Conservation (phyloP, 2,888 invertebrate genomes). For the Cecidostiba fungosa region DNA sequence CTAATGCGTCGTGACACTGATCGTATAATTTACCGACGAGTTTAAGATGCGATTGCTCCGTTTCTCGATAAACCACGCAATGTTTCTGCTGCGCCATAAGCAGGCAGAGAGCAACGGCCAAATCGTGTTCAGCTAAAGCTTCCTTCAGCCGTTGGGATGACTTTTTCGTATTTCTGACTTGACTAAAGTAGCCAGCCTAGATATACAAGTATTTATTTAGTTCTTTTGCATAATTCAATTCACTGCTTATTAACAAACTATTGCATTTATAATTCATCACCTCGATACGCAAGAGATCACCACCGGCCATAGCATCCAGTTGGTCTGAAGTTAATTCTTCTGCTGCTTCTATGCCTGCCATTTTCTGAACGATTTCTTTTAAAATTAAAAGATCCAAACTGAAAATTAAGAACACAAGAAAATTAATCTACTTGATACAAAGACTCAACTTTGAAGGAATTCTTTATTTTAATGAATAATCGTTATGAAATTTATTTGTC, state of each 20-base stretch:
- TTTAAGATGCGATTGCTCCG: conserved; percentile 91
- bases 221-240: conserved; percentile 4
- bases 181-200: conserved; percentile 98
- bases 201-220: conserved; percentile 62
- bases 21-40: conserved; percentile 93
- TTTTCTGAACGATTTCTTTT: conserved; percentile 99
- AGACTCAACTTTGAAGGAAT: too few species aligned
- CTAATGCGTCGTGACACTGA: conserved; percentile 98
- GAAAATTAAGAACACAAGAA: conserved; percentile 70
- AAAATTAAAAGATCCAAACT: conserved; percentile 95
- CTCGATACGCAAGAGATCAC: conserved; percentile 96
- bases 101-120: conserved; percentile 95
- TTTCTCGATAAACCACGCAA: conserved; percentile 94
- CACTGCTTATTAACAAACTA: not conserved
- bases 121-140: conserved; percentile 94
- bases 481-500: too few species aligned
- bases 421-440: conserved; percentile 1
- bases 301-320: conserved; percentile 97
- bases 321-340: conserved; percentile 98
- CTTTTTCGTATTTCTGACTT: conserved; percentile 97
- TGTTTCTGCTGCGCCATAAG: conserved; percentile 98
- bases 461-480: too few species aligned
- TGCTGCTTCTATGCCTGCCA: conserved; percentile 98
- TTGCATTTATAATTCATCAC: conserved; percentile 80
- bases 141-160: conserved; percentile 97